Evolutionary conservation across 1,140 invertebrate genomes (phyloP), one percentile per base, ranked within the genome.

Genomic region (Ceratosolen fusciceps): DNA sequence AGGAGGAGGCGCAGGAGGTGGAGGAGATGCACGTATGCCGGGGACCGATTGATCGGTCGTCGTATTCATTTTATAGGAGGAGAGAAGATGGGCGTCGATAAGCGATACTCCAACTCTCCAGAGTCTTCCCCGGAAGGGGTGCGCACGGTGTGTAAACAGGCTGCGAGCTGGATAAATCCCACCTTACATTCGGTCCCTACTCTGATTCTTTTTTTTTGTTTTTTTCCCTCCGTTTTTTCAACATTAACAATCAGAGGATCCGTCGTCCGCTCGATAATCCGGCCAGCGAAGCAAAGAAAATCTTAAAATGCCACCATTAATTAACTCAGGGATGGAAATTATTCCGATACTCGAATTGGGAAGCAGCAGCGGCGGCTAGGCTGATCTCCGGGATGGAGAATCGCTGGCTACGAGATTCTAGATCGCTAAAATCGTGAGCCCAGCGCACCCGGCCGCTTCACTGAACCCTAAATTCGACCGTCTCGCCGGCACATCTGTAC

Each of bases 21-120:
- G n/a, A n/a, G 37, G 9, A 5, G 19, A 65, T 34, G 8, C 31
- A 21, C 52, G 26, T 77, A 77, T 78, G 77, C 49, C 60, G 26
- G 56, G 56, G 56, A 68, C 26, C 37, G 43, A 39, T 49, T 39
- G 58, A 82, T 3, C 7, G n/a, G 49, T 14, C 9, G 31, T 65
- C 31, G 14, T 4, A 14, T 34, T 37, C 19, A n/a, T 19, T 37
- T 34, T 62, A 19, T 31, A 49, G 16, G n/a, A n/a, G n/a, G n/a
- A 68, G 49, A 77, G 29, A 68, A 14, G n/a, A 54, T 16, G 16
- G 54, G 31, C n/a, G 9, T 67, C 7, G n/a, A 49, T 76, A 24
- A 26, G 26, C 47, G 14, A 24, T 39, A 3, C 19, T 65, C 19
- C 31, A 21, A 65, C 37, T 37, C 16, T 21, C 21, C 34, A 65